Evolutionary conservation across 2,113 vertebrate species (phyloP), one percentile per base, ranked within the genome.

Genomic region (Sterrhoptilus dennistouni): DNA sequence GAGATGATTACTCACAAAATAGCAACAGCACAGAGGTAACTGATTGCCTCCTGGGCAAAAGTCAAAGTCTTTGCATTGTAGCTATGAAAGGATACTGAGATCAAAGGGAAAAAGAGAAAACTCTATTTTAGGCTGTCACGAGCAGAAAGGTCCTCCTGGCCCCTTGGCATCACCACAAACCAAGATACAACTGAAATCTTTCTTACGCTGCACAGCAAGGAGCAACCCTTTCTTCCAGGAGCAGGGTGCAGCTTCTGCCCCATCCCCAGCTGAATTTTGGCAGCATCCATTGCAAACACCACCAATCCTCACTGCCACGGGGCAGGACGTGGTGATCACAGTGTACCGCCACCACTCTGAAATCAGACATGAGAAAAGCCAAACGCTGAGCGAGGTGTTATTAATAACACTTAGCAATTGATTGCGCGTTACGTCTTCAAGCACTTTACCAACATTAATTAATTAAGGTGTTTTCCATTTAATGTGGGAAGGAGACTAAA

Each of bases 1-100:
- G 56, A 75, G 91, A 93, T 87, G 95, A 94, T 95, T 90, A 95
- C 87, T 87, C 40, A 0, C 94, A 94, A 92, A 93, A 93, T 19
- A 92, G 86, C 83, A 91, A 84, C 31, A 84, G 94, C 93, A 52
- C 36, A 42, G 86, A 95, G 83, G 86, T 92, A 95, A 89, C 94
- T 66, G 86, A 95, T 80, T 92, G 93, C 80, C 95, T 92, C 74
- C 86, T 5, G 9, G 93, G 93, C 86, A 89, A 80, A 86, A 95
- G 93, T 90, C 89, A 83, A 83, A 93, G 88, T 63, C 93, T 89
- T 63, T 78, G 90, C 61, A 25, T 63, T 44, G 80, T 9, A 89
- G 83, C 69, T 64, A 49, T 14, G 79, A 54, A 83, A 83, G 89
- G n/a, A 69, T 40, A 52, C 57, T 31, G 56, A 89, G 72, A 96